Evolutionary conservation across 2,113 vertebrate genomes (phyloP).

Genomic region (Corydoras maculifer): DNA sequence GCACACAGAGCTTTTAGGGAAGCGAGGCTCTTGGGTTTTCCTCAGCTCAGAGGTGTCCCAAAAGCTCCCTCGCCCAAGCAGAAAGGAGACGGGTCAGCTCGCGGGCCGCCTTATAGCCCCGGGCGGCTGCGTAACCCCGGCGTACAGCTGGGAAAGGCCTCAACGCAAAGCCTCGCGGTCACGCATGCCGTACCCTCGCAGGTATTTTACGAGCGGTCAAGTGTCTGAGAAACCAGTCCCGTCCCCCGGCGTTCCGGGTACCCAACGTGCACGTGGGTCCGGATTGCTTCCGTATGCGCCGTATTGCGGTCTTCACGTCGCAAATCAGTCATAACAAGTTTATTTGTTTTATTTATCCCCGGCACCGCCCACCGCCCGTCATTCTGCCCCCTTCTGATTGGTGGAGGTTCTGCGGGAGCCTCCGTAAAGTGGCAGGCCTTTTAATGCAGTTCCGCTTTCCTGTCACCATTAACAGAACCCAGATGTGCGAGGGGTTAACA

Average conservation of each 20-base stretch:
- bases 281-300: not conserved
- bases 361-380: constrained; percentile 60
- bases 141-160: constrained; percentile 41
- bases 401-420: constrained; percentile 58
- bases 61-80: constrained; percentile 23
- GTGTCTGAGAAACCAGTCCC: constrained; percentile 2
- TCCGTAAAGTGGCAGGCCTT: constrained; percentile 62
- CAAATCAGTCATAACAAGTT: constrained; percentile 59
- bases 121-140: constrained; percentile 33
- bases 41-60: constrained; percentile 18
- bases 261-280: not conserved
- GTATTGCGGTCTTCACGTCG: not conserved
- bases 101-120: constrained; percentile 37
- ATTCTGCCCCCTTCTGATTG: constrained; percentile 55
- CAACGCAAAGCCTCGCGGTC: constrained; percentile 19
- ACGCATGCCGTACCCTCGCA: not conserved
- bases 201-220: not conserved
- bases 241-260: not conserved
- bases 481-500: constrained; percentile 66
- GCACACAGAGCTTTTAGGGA: no score
- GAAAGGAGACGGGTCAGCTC: constrained; percentile 32
- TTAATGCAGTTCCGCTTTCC: constrained; percentile 43
- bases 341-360: constrained; percentile 56
- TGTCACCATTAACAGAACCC: constrained; percentile 61
- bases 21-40: not conserved